Base-by-base conservation (phyloP, 2,888 invertebrate species). In the Lottia scabra region DNA sequence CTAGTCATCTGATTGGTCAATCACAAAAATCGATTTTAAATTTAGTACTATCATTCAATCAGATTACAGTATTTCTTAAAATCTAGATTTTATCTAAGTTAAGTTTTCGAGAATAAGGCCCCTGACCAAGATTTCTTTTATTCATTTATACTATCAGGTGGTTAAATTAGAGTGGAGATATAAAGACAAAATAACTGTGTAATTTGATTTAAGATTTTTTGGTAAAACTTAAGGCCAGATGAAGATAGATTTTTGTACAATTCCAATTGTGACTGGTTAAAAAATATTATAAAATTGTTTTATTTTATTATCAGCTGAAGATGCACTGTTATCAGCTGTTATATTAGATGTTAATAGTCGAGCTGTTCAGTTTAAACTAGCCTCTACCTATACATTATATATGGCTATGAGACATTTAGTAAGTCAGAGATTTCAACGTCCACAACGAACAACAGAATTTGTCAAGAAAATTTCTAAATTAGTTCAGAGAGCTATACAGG, bases 321-420 rank as follows among this genome's bases (percentile, higher is more conserved):
- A 97, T 87, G 93, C 95, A 81, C 96, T 98, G 90, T 91, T 99
- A 68, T 94, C 94, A 75, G 94, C 95, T 63, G 94, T 97, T 78
- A 94, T 98, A 87, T 93, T 95, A 46, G 94, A 97, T 80, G 92
- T 97, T 80, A 97, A 87, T 74, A 84, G 82, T 15, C 81, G 84
- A 2, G 83, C 80, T 19, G 85, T 89, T 46, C 95, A 96, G 81
- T 99, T 99, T 91, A 97, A 97, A 88, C 92, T 99, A 76, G 96
- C 99, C 0, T 99, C 99, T 0, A 98, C 98, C 38, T 99, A 99
- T 91, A 95, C 97, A 2, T 92, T 99, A 30, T 99, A 99, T 90
- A 92, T 99, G 87, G 96, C 97, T 81, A 95, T 97, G 75, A 93
- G 96, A 23, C 98, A 97, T 88, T 93, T 97, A 70, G 96, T 98